Base-by-base conservation (phyloP, 2,888 invertebrate genomes). In the Cynaeus angustus region DNA sequence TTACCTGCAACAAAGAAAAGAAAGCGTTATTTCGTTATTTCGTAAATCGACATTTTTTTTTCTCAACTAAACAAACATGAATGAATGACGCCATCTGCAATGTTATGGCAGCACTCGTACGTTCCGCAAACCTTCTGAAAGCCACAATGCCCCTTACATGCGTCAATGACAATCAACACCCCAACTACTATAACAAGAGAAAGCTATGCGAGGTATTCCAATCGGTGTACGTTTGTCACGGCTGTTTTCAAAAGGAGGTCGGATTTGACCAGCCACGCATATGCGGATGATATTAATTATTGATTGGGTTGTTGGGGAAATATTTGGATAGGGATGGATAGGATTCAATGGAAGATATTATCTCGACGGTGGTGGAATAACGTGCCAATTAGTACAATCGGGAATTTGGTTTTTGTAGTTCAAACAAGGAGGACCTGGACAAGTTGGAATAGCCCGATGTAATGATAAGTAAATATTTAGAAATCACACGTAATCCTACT, bases 141-240 rank as follows among this genome's bases (percentile, higher is more conserved):
- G 46, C 56, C 26, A 62, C 66, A 66, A 70, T 70, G 38, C 52
- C 70, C 62, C 70, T 33, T 53, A 28, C 71, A 71, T 64, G 70
- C 70, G 70, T 71, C 70, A 67, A 58, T 64, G 50, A 68, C 71
- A 71, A 71, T 71, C 71, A 69, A 55, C 68, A 68, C 59, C 68
- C 71, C 66, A 45, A 66, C 58, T 58, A 55, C 65, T 21, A 58
- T 55, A 64, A 67, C 70, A 70, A 46, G 53, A 41, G 56, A 52
- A 26, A 38, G 66, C 50, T 71, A 71, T 71, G 71, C 50, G 33
- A 33, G 58, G 71, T 46, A 71, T 71, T 67, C 64, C 64, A 58
- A 67, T 68, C 64, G 56, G 30, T 66, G 56, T 33, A 43, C 45
- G 50, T 70, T 67, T 66, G 61, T 69, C 50, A 62, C 48, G 41